Conservation (phyloP, 2,888 invertebrate genomes). For the Acanthosoma haemorrhoidale region DNA sequence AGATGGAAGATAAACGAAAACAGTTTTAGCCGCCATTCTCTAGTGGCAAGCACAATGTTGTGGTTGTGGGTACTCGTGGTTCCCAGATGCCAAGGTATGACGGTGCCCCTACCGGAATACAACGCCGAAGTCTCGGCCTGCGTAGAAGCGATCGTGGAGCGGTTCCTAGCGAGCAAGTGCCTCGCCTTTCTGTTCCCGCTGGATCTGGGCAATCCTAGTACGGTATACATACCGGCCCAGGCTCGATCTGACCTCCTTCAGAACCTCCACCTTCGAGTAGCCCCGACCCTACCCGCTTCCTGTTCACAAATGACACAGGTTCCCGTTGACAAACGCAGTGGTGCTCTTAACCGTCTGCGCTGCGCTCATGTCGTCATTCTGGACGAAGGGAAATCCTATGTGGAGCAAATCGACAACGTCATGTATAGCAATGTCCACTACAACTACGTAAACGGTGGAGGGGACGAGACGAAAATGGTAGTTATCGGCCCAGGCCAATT, state of each 20-base stretch:
- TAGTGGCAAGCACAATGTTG: too few species aligned
- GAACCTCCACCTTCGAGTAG: background rate
- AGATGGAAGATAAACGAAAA: too few species aligned
- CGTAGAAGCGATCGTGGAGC: background rate
- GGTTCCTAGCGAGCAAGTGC: background rate
- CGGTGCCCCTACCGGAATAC: too few species aligned
- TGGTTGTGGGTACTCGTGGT: too few species aligned
- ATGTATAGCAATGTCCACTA: background rate
- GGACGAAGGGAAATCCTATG: background rate
- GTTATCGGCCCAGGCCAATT: background rate
- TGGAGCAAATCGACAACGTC: background rate
- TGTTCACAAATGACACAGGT: too few species aligned
- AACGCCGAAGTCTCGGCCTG: background rate
- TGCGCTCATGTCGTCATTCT: background rate
- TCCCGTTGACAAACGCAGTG: background rate
- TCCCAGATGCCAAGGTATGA: too few species aligned
- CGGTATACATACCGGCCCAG: background rate
- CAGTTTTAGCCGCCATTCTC: too few species aligned
- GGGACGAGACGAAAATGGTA: background rate
- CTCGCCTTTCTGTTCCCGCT: background rate
- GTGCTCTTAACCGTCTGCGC: background rate
- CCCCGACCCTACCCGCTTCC: background rate
- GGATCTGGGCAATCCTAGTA: background rate
- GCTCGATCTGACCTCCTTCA: background rate
- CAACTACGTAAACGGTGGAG: background rate